phyloP scores from a whole-genome alignment of 2,113 vertebrate species.

The Eudyptes chrysolophus region DNA sequence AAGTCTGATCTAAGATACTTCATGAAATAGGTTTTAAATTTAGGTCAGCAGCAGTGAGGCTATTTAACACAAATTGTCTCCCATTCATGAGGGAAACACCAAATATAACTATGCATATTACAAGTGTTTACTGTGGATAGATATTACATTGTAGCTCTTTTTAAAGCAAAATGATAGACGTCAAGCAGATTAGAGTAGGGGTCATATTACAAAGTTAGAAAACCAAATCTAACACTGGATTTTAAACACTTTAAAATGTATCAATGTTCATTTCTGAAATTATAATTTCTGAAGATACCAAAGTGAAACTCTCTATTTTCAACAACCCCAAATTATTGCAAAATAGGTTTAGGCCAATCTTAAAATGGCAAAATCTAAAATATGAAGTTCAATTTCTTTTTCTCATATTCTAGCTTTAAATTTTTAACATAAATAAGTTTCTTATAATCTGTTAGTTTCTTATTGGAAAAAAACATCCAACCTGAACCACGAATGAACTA shows the following conservation, averaged over 20 bases:
- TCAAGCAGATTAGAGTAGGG: not conserved
- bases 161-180: not conserved
- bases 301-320: not conserved
- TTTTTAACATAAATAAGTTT: not conserved
- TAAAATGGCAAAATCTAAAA: not conserved
- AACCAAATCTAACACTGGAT: not conserved
- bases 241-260: not conserved
- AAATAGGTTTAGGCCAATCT: not conserved
- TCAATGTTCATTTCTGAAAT: not conserved
- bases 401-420: not conserved
- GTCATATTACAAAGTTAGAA: not conserved
- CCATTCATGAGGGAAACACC: not conserved
- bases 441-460: not conserved
- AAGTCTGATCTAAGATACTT: not conserved
- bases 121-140: not conserved
- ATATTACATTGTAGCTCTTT: not conserved
- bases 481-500: not conserved
- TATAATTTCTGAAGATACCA: not conserved
- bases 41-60: fast-evolving
- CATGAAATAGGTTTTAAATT: not conserved
- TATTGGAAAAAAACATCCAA: not conserved
- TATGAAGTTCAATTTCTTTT: not conserved
- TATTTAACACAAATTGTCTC: not conserved
- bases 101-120: not conserved
- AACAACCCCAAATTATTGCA: fast-evolving